phyloP scores from a whole-genome alignment of 1,140 invertebrate genomes.

The Periplaneta americana region DNA sequence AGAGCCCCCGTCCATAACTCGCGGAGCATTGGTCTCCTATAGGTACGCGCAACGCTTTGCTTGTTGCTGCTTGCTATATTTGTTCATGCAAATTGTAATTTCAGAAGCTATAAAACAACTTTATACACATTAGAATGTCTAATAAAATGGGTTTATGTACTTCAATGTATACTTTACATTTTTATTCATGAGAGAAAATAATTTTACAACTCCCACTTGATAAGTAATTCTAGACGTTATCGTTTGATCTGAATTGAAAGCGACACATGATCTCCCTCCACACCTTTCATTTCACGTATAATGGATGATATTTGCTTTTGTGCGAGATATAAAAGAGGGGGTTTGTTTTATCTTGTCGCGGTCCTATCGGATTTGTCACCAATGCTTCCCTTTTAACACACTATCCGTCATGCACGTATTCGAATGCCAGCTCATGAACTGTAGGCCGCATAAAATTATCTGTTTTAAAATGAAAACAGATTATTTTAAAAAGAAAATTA shows the following conservation, averaged over 20 bases:
- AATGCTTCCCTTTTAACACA: too few species aligned
- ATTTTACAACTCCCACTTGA: not conserved
- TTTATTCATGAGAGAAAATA: not conserved
- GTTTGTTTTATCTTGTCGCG: too few species aligned
- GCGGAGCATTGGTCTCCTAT: not conserved
- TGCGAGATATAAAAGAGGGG: too few species aligned
- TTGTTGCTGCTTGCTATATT: not conserved
- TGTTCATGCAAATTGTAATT: not conserved
- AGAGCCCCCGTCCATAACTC: not conserved
- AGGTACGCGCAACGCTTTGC: not conserved
- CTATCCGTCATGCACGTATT: too few species aligned
- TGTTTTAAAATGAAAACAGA: too few species aligned
- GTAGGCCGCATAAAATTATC: too few species aligned
- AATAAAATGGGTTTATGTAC: not conserved
- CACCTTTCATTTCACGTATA: not conserved
- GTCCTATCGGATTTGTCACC: too few species aligned
- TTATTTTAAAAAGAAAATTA: too few species aligned
- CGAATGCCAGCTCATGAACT: too few species aligned
- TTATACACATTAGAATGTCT: not conserved
- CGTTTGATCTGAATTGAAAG: not conserved
- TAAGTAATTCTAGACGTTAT: not conserved
- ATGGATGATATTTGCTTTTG: not conserved
- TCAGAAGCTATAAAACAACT: not conserved
- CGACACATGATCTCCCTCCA: not conserved
- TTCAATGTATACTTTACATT: not conserved